Evolutionary conservation across 1,140 invertebrate genomes (phyloP).

Genomic region (Maconellicoccus hirsutus): DNA sequence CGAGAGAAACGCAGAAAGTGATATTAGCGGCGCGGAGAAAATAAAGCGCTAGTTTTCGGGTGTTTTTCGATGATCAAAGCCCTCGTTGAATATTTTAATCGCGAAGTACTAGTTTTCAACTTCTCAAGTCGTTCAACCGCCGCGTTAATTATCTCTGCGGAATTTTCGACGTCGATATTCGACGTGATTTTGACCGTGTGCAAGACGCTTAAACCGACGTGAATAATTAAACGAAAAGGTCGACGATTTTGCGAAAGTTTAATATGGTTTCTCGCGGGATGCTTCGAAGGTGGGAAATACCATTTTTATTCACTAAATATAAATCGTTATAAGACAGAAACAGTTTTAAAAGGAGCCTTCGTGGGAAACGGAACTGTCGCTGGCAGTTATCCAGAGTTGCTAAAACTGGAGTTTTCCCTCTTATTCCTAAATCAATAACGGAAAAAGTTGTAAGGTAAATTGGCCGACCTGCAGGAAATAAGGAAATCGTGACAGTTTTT

Average conservation of each 20-base stretch:
- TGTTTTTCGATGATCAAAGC: too few species aligned
- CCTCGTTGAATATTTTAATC: too few species aligned
- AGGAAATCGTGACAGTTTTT: not conserved
- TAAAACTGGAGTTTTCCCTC: not conserved
- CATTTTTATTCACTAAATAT: not conserved
- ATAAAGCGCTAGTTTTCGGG: too few species aligned
- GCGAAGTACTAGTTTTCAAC: too few species aligned
- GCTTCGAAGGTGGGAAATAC: not conserved
- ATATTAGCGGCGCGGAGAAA: too few species aligned
- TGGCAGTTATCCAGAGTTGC: conserved; percentile 2
- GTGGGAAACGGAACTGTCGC: not conserved
- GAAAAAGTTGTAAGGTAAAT: not conserved
- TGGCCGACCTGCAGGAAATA: not conserved
- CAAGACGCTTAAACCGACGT: not conserved
- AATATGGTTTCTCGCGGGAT: not conserved
- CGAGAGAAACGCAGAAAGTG: too few species aligned
- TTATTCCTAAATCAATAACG: not conserved
- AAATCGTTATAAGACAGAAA: not conserved
- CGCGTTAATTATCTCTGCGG: too few species aligned
- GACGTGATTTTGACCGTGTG: too few species aligned
- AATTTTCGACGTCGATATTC: too few species aligned
- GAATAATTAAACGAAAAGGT: not conserved
- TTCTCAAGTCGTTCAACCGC: too few species aligned
- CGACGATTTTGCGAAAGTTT: too few species aligned
- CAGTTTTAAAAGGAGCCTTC: not conserved